Conservation (phyloP, 2,888 invertebrate genomes). For the Taphrorychus bicolor region DNA sequence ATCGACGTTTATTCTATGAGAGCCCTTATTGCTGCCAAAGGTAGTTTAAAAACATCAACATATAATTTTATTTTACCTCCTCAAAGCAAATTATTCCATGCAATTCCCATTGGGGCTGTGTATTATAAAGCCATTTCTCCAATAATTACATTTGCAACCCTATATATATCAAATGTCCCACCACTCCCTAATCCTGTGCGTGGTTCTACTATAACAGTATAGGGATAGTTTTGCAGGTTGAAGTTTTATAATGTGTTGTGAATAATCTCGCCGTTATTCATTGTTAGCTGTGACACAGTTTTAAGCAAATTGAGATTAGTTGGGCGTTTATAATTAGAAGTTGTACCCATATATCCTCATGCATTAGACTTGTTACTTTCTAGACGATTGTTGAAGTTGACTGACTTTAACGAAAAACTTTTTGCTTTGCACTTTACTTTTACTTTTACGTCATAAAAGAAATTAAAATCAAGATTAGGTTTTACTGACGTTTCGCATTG, state of each 20-base stretch:
- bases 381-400: too few relatives aligned
- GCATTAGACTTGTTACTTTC: too few relatives aligned
- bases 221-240: neutral
- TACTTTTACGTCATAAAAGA: too few relatives aligned
- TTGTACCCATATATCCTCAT: too few relatives aligned
- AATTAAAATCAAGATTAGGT: too few relatives aligned
- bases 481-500: too few relatives aligned
- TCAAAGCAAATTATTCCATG: neutral
- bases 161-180: neutral
- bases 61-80: neutral
- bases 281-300: neutral
- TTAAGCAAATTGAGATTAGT: slow-evolving; percentile 7
- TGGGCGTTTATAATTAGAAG: too few relatives aligned
- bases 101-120: neutral
- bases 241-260: slow-evolving; percentile 1
- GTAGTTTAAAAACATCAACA: too few relatives aligned
- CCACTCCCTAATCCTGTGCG: neutral
- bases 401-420: too few relatives aligned
- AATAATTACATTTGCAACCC: neutral
- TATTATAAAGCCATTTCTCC: neutral
- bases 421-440: too few relatives aligned
- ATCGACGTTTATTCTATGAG: neutral
- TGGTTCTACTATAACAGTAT: neutral
- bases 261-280: slow-evolving; percentile 7
- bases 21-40: too few relatives aligned